Percentiles rank a stretch among this genome's conserved stretches.
Conservation (phyloP, 2,888 invertebrate genomes). For the Brachyptera risi region DNA sequence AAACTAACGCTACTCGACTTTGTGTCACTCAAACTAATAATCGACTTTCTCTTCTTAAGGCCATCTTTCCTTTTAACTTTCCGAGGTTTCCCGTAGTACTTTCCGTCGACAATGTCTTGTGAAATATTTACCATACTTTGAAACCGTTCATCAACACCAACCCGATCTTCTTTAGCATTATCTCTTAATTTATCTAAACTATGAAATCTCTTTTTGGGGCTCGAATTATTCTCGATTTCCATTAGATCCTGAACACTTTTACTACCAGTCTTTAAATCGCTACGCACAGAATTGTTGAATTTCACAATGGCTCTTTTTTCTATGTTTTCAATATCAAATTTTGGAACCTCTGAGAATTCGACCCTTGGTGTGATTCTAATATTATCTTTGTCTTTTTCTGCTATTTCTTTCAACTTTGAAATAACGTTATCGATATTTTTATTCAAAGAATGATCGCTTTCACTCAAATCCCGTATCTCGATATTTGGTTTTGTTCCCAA, state of each 20-base stretch:
- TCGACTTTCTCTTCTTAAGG: background rate
- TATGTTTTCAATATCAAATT: too few species aligned
- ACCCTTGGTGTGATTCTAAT: too few species aligned
- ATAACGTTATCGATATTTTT: conserved; percentile 6
- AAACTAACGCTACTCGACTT: background rate
- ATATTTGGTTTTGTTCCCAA: background rate
- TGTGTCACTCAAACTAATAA: background rate
- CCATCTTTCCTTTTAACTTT: background rate
- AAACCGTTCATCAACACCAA: background rate
- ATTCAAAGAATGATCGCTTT: background rate
- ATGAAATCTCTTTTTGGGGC: background rate
- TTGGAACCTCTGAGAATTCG: too few species aligned
- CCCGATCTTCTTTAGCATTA: background rate
- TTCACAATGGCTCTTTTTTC: background rate
- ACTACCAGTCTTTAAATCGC: background rate
- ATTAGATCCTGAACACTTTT: background rate
- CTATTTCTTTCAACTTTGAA: background rate
- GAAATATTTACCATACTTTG: conserved; percentile 11
- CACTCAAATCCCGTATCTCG: background rate
- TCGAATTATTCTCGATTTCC: conserved; percentile 1
- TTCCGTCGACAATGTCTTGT: conserved; percentile 11
- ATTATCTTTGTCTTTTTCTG: background rate
- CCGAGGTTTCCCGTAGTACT: background rate
- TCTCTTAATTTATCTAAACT: background rate
- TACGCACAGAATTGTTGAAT: background rate